A percentile compares a stretch with the other conserved stretches of the same genome.
Evolutionary conservation across 2,888 invertebrate species (phyloP).

Genomic region (Ptilodon capucinus): DNA sequence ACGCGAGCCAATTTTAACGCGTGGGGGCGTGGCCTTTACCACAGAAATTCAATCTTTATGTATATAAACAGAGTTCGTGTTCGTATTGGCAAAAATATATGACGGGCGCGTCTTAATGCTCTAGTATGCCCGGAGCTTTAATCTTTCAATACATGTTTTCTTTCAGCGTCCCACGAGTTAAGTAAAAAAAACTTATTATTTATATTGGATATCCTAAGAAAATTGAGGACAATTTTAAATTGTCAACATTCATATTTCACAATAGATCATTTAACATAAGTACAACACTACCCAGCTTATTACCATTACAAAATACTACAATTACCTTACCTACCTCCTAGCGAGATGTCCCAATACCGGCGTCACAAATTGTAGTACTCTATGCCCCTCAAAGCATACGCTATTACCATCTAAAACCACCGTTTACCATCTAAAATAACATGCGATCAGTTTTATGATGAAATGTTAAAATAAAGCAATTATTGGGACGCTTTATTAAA

Average conservation of each 20-base stretch:
- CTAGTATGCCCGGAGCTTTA: too few species aligned
- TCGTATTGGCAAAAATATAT: too few species aligned
- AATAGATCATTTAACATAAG: background rate
- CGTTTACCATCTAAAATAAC: slow-evolving; percentile 10
- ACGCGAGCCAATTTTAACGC: too few species aligned
- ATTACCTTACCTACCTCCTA: background rate
- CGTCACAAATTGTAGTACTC: slow-evolving; percentile 3
- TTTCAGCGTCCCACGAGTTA: too few species aligned
- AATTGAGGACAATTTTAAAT: background rate
- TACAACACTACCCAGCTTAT: background rate
- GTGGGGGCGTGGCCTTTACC: too few species aligned
- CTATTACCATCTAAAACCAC: too few species aligned
- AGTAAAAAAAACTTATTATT: too few species aligned
- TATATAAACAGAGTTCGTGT: too few species aligned
- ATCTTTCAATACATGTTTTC: too few species aligned
- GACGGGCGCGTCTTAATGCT: too few species aligned
- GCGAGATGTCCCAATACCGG: slow-evolving; percentile 1
- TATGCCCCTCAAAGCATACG: background rate
- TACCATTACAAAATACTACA: background rate
- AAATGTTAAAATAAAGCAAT: background rate
- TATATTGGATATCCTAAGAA: too few species aligned
- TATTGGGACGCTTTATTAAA: background rate
- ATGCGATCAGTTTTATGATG: slow-evolving; percentile 13
- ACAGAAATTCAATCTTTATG: too few species aligned
- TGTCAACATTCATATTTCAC: background rate